Evolutionary conservation across 2,797 vertebrate genomes (phyloP).

Genomic region (Macropus fuliginosus): DNA sequence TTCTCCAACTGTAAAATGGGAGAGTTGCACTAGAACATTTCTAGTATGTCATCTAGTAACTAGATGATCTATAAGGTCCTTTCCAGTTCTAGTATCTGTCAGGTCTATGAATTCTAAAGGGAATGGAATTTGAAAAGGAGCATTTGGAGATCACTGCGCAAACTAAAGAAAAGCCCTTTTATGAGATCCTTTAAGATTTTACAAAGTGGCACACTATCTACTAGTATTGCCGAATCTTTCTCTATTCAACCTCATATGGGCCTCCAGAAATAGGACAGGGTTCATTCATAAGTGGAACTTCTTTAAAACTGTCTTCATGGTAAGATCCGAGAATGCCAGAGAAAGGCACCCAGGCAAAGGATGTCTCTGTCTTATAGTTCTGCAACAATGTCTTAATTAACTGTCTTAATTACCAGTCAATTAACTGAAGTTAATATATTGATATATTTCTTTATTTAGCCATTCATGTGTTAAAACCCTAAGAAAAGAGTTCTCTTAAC

Average conservation of each 20-base stretch:
- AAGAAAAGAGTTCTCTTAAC: neutral
- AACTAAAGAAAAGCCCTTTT: neutral
- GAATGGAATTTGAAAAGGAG: neutral
- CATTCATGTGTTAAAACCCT: neutral
- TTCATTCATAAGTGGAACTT: neutral
- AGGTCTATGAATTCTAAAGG: neutral
- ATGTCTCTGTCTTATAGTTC: too few species aligned
- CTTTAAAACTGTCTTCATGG: neutral
- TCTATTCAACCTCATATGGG: neutral
- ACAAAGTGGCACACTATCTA: neutral
- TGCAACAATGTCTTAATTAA: neutral
- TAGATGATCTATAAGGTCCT: neutral
- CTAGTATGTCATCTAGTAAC: too few species aligned
- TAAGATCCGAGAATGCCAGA: neutral
- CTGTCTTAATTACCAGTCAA: too few species aligned
- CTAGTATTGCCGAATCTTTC: neutral
- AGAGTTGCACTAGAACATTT: neutral
- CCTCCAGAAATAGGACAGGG: neutral
- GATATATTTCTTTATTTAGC: neutral
- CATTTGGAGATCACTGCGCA: neutral
- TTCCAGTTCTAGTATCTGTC: neutral
- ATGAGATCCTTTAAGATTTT: neutral
- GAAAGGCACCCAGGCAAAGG: neutral
- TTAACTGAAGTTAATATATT: neutral
- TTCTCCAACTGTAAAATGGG: neutral